Evolutionary conservation across 53 echinoderm and acorn worm genomes (phyloP).

Genomic region (Temnopleurus reevesii): DNA sequence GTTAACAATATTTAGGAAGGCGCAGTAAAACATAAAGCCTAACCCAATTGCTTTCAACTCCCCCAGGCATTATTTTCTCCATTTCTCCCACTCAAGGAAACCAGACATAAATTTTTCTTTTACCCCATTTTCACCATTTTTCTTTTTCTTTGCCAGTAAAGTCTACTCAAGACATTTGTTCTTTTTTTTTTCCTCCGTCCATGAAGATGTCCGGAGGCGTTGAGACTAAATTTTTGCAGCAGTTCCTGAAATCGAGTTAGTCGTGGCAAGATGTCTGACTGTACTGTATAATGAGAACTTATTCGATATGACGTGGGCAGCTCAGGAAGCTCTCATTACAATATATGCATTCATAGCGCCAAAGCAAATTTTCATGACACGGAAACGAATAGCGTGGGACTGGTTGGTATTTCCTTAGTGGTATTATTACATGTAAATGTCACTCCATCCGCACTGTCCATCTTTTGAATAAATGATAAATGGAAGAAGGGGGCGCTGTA

Average conservation of each 20-base stretch:
- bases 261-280: slow-evolving; percentile 20
- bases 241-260: slow-evolving; percentile 45
- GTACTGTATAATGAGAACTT: neutral
- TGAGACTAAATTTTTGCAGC: slow-evolving; percentile 52
- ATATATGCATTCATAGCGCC: neutral
- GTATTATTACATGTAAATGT: neutral
- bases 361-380: neutral
- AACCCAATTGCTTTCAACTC: neutral
- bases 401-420: neutral
- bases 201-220: slow-evolving; percentile 3
- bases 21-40: neutral
- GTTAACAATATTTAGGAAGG: neutral
- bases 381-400: neutral
- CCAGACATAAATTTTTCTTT: slow-evolving; percentile 15
- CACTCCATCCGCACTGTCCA: too few relatives aligned
- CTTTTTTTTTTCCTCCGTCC: neutral
- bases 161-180: neutral
- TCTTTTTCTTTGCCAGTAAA: neutral
- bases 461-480: too few relatives aligned
- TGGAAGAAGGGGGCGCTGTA: too few relatives aligned
- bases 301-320: neutral
- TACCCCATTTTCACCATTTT: neutral
- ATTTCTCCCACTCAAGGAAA: slow-evolving; percentile 12
- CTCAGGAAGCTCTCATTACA: neutral
- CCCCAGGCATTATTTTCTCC: neutral